Base-by-base conservation (phyloP, 2,888 invertebrate genomes). In the Microctonus aethiopoides region DNA sequence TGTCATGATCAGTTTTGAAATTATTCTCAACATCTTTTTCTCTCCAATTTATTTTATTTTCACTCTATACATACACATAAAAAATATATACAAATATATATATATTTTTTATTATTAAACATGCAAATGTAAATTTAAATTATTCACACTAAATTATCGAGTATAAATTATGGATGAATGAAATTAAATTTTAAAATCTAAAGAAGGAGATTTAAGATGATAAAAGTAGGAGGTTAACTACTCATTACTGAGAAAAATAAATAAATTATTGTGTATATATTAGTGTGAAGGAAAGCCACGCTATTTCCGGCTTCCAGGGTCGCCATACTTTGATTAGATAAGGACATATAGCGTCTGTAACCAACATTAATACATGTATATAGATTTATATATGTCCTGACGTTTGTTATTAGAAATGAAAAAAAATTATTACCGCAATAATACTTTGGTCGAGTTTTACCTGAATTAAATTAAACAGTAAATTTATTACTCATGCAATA, bases 231-330 rank as follows among this genome's bases (percentile, higher is more conserved):
- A 67, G n/a, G 26, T n/a, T 24, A 62, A 46, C 26, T 41, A 20
- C 10, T 34, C 16, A 61, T 51, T 10, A 46, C 24, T 46, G 20
- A 10, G 39, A 32, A 22, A 52, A 59, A 34, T 57, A 52, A 11
- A 36, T 39, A 32, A 41, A n/a, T 22, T 22, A 46, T 20, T 26
- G 75, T 71, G 80, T 76, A 72, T 72, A 46, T 77, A 80, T 78
- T 77, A 76, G 78, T 78, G 77, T 78, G 77, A 74, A 80, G 79
- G 77, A 81, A 81, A 83, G 79, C 77, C 79, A 73, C 79, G 79
- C 77, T 83, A 79, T 80, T 83, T 84, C 83, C 83, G 83, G 80
- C 78, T 75, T 77, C 71, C 75, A 78, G 74, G 74, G 74, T 76
- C 77, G 79, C 76, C 79, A 77, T 76, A 70, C 63, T 75, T 74